Evolutionary conservation across 2,113 vertebrate genomes (phyloP).

Genomic region (Laticauda laticaudata): DNA sequence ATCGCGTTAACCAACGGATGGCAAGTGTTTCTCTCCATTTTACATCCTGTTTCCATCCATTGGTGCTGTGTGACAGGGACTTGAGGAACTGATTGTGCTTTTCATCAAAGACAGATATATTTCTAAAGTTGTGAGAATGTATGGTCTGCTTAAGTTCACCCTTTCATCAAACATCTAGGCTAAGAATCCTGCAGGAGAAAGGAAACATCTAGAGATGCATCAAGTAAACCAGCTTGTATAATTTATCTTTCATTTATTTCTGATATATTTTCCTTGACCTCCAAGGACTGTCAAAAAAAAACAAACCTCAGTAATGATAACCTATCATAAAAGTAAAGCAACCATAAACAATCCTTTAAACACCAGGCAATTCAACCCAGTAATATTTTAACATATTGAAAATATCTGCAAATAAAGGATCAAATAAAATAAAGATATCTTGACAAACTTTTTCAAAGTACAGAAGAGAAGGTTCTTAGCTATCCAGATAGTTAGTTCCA

Average conservation of each 20-base stretch:
- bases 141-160: fast-evolving
- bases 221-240: background rate
- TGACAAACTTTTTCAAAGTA: background rate
- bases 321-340: background rate
- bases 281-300: background rate
- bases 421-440: background rate
- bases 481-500: background rate
- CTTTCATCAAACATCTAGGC: background rate
- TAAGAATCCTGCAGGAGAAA: constrained; percentile 29
- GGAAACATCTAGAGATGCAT: background rate
- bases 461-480: background rate
- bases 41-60: too few relatives aligned
- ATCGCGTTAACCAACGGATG: too few relatives aligned
- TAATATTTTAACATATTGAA: background rate
- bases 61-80: too few relatives aligned
- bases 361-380: background rate
- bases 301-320: background rate
- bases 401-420: background rate
- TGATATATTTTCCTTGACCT: background rate
- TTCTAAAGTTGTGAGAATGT: background rate
- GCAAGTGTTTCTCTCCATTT: too few relatives aligned
- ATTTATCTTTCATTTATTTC: constrained; percentile 13
- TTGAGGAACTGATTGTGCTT: constrained; percentile 6
- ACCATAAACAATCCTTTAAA: background rate
- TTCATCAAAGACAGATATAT: constrained; percentile 6